Base-by-base conservation (phyloP, 2,888 invertebrate genomes). In the Eubasilissa splendida region DNA sequence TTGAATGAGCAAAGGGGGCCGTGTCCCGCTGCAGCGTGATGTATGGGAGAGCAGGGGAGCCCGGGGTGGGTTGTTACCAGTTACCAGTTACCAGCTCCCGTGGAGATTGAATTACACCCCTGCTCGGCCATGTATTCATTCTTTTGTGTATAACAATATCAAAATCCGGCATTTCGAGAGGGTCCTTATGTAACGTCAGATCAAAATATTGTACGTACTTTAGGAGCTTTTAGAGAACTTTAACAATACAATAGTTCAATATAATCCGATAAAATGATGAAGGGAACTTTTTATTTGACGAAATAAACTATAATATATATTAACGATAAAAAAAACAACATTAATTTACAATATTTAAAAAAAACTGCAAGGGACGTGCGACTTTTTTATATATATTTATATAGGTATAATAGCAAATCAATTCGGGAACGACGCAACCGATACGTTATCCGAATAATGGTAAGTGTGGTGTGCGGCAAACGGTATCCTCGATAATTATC, bases 141-240 rank as follows among this genome's bases (percentile, higher is more conserved):
- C 82, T 14, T 70, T 79, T 79, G 74, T 79, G 65, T 42, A 58
- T 73, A 50, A 75, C 74, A 68, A 79, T 79, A 60, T 65, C 56
- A 75, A 68, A 73, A 66, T 79, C 79, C 79, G 53, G 65, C 59
- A 66, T 68, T 68, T 79, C 66, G 60, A 76, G 80, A 76, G 76
- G 53, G 52, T 68, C 60, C 80, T 76, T 71, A 76, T 76, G 68
- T 80, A 77, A 77, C 58, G 71, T 77, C 71, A 52, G 59, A 83
- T 83, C 83, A 83, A 78, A 83, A 83, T 83, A 83, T 83, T 83
- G 78, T 82, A 60, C 83, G 14, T 78, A 79, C 76, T 83, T 76
- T 71, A 80, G 78, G 79, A 79, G 77, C 68, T 77, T 70, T 63
- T 58, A 31, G 59, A 50, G 42, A 52, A 50, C 52, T 56, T 59